Evolutionary conservation across 2,113 vertebrate species (phyloP).

Genomic region (Pitta sordida): DNA sequence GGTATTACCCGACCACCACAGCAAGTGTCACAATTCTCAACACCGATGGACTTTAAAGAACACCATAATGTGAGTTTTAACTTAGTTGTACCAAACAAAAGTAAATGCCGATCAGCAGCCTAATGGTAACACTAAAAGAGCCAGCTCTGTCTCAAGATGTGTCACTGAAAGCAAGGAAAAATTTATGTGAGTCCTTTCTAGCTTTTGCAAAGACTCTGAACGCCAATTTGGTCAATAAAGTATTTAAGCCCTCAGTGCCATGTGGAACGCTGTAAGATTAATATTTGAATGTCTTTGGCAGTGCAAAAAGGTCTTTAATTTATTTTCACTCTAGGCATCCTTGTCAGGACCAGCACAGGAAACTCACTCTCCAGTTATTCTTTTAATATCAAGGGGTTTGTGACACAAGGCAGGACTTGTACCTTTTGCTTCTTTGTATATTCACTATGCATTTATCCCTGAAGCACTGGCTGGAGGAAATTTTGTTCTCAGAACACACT

Average conservation of each 20-base stretch:
- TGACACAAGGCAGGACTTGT: background rate
- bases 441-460: background rate
- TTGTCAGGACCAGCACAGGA: background rate
- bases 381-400: background rate
- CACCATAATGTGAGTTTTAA: background rate
- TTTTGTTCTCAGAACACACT: background rate
- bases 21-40: background rate
- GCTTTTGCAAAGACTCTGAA: background rate
- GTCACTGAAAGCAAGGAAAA: slow-evolving; percentile 48
- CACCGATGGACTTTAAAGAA: background rate
- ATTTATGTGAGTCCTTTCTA: slow-evolving; percentile 27
- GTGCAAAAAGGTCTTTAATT: slow-evolving; percentile 63
- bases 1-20: background rate
- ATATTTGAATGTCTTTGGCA: slow-evolving; percentile 64
- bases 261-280: slow-evolving; percentile 63
- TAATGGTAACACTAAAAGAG: slow-evolving; percentile 33
- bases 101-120: slow-evolving; percentile 1
- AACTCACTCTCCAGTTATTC: background rate
- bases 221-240: slow-evolving; percentile 63
- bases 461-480: background rate
- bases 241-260: slow-evolving; percentile 64
- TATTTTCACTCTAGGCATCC: slow-evolving; percentile 49
- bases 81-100: background rate
- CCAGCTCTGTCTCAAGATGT: slow-evolving; percentile 23
- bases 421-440: background rate